Evolutionary conservation across 2,113 vertebrate species (phyloP), one percentile per base, ranked within the genome.

Genomic region (Rhinolophus ferrumequinum): DNA sequence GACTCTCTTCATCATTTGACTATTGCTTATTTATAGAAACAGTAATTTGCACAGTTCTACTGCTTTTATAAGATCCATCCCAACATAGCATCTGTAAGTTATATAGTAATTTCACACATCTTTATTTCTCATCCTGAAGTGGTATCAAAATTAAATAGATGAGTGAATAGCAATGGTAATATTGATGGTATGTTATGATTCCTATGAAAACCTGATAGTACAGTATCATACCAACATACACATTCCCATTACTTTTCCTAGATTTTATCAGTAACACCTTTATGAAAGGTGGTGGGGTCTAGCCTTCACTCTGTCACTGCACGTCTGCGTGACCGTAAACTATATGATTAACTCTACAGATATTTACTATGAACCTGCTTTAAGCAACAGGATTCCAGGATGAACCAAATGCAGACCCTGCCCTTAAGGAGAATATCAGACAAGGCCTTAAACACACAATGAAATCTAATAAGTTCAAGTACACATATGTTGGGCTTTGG

Each of bases 121-220:
- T 62, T 90, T 33, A 94, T 73, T 93, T 95, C 41, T 94, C 30
- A 35, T 66, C 33, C 88, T 58, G 70, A 95, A 89, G 10, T 82
- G 7, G 87, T 81, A 75, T 28, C 47, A 38, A 66, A 94, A 41
- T 81, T 16, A 33, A 91, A 79, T 22, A 72, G 41, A 41, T 54
- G 9, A 93, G 18, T 88, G 22, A 12, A 56, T 47, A 58, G 6
- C 33, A 50, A 21, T 77, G 35, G 8, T 82, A 22, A 90, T 82
- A 79, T 54, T 88, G 47, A 85, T 88, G 26, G 6, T 54, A 41
- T 2, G 6, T 41, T 93, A 18, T 24, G 33, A 14, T 41, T 88
- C 69, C 35, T 83, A 15, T 28, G 24, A 87, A 85, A 94, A 47
- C 0, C 10, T 80, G 24, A 44, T 70, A 76, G 21, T 13, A n/a